Base-by-base conservation (phyloP, 2,113 vertebrate species). In the Pao palembangensis region DNA sequence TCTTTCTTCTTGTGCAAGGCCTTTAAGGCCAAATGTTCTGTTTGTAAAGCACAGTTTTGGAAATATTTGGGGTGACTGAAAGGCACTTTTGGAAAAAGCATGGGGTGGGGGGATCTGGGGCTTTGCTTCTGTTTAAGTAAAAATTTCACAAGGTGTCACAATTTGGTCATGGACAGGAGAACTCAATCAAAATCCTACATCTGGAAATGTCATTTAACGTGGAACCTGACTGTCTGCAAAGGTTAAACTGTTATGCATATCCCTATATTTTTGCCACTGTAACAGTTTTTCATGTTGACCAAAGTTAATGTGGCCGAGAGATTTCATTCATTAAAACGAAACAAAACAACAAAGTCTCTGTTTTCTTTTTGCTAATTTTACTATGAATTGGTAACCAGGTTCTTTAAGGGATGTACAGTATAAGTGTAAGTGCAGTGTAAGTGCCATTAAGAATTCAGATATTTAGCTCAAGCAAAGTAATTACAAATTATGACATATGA, bases 211-310 rank as follows among this genome's bases (percentile, higher is more conserved):
- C 42, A 49, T 61, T 50, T 56, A 64, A 38, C 21, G 4, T 60
- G 20, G 25, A 58, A 53, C 62, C 23, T 42, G 65, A 60, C 75
- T n/a, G 23, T 41, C 67, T 63, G 51, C 56, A 7, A 51, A 52
- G 61, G 14, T 58, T 23, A 23, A 51, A 59, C 63, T 6, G 1
- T n/a, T 62, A 31, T 61, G 25, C 79, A 62, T 3, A 51, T 46
- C 67, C 58, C 64, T 19, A 68, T 41, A 60, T 46, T 56, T 76
- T 58, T 79, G 65, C 52, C 63, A 67, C 55, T 48, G 43, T 70
- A 64, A 68, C 58, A 58, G 75, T 83, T 83, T 79, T 76, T 69
- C 75, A 80, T 80, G 70, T 82, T 78, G 80, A 82, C 73, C 73
- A 87, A 85, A 79, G 73, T 78, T 69, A 34, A 67, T 74, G 46